Percentiles rank a stretch among this genome's conserved stretches.
phyloP scores from a whole-genome alignment of 2,888 invertebrate species.

The Limulus polyphemus region DNA sequence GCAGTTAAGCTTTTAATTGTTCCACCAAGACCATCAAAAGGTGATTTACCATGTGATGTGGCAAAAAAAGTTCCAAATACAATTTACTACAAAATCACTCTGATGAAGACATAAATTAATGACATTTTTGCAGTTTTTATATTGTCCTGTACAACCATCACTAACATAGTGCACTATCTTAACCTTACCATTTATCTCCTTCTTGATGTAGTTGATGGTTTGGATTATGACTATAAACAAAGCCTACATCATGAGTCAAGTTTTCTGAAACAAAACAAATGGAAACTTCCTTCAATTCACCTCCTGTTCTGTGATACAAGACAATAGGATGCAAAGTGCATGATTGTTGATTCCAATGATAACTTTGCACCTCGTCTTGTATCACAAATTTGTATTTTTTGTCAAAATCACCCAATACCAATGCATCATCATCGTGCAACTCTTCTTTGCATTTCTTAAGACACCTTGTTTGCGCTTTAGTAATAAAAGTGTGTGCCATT shows the following conservation, averaged over 20 bases:
- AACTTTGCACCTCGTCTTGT: conserved; percentile 25
- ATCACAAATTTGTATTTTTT: conserved; percentile 25
- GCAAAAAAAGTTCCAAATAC: conserved; percentile 27
- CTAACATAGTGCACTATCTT: conserved; percentile 24
- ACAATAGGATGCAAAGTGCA: conserved; percentile 26
- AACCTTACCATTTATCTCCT: too few relatives aligned
- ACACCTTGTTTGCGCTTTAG: neutral
- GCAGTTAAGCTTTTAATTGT: conserved; percentile 20
- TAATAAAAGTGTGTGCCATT: neutral
- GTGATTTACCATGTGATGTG: conserved; percentile 27
- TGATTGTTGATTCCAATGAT: conserved; percentile 26
- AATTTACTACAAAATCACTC: conserved; percentile 23
- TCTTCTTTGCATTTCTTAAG: neutral
- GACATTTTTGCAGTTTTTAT: conserved; percentile 28
- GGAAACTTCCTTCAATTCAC: too few relatives aligned
- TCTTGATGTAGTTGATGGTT: too few relatives aligned
- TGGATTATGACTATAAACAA: too few relatives aligned
- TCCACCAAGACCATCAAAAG: conserved; percentile 28
- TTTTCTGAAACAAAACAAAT: too few relatives aligned
- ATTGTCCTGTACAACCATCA: conserved; percentile 27
- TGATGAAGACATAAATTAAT: conserved; percentile 24
- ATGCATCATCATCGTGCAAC: conserved; percentile 1
- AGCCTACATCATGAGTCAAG: too few relatives aligned
- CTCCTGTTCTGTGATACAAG: conserved; percentile 5
- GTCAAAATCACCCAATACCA: conserved; percentile 26